Conservation (phyloP, 2,113 vertebrate species). For the Cyphomyrus discorhynchus region DNA sequence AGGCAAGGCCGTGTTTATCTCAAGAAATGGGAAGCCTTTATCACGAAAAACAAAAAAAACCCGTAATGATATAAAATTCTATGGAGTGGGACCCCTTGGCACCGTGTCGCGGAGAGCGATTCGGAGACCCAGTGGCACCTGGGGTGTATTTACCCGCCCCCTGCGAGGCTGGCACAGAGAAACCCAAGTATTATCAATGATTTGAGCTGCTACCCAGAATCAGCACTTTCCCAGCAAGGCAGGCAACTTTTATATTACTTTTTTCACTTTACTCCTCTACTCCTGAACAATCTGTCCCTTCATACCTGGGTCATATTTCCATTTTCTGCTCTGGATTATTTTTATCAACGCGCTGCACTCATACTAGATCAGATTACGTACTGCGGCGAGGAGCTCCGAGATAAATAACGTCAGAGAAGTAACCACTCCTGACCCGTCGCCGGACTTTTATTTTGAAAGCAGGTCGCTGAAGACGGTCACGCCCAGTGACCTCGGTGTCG, state of each 20-base stretch:
- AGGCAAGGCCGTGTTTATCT: not conserved
- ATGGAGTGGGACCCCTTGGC: not conserved
- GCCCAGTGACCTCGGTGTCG: not conserved
- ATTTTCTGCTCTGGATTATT: constrained; percentile 1
- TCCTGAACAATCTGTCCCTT: not conserved
- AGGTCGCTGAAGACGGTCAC: not conserved
- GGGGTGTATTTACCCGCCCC: not conserved
- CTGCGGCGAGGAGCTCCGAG: not conserved
- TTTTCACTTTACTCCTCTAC: not conserved
- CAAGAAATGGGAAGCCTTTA: not conserved
- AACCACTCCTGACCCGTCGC: too few relatives aligned
- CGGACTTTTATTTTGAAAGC: not conserved
- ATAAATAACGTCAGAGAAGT: not conserved
- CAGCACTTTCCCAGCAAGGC: not conserved
- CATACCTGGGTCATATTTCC: constrained; percentile 2
- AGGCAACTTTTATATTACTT: constrained; percentile 2
- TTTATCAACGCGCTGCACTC: not conserved
- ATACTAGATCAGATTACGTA: not conserved
- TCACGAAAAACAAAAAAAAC: not conserved
- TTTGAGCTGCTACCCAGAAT: not conserved
- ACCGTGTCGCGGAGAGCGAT: not conserved
- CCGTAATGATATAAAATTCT: constrained; percentile 2
- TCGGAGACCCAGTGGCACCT: not conserved
- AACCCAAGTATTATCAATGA: constrained; percentile 5
- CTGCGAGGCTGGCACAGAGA: not conserved